A percentile compares a stretch with the other conserved stretches of the same genome.
These are phyloP conservation scores for Chaetophractus vellerosus DNA, from an alignment of 2,797 vertebrate species.

Conservation along the genomic window DNA sequence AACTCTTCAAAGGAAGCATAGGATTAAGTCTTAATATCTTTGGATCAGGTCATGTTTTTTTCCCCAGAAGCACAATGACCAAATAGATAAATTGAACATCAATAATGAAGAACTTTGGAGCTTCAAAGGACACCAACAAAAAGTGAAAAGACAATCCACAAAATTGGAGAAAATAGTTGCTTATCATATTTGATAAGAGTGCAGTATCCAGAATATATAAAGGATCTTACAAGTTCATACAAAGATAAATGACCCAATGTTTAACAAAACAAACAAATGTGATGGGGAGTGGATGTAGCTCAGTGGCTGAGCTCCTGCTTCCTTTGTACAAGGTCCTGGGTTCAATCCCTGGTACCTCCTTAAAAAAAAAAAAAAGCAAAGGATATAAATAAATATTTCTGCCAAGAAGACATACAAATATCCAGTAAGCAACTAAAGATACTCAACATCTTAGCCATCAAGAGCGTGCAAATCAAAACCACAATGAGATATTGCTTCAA, in stretches of 20 bases:
- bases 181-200: background rate
- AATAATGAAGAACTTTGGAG: conserved; percentile 44
- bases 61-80: background rate
- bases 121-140: background rate
- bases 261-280: too few relatives aligned
- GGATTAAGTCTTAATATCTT: background rate
- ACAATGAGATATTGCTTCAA: background rate
- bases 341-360: too few relatives aligned
- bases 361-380: background rate
- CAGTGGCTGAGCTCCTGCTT: too few relatives aligned
- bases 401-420: background rate
- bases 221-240: background rate
- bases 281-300: too few relatives aligned
- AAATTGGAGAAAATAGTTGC: background rate
- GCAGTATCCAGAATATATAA: background rate
- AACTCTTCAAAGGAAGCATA: background rate
- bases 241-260: background rate
- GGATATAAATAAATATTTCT: conserved; percentile 34
- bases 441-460: background rate
- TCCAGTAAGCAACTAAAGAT: background rate
- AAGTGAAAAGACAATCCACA: background rate
- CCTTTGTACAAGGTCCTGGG: too few relatives aligned
- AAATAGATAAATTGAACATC: background rate
- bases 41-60: conserved; percentile 44
- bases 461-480: background rate